phyloP scores from a whole-genome alignment of 1,140 invertebrate species.

The Platorchestia sp. region DNA sequence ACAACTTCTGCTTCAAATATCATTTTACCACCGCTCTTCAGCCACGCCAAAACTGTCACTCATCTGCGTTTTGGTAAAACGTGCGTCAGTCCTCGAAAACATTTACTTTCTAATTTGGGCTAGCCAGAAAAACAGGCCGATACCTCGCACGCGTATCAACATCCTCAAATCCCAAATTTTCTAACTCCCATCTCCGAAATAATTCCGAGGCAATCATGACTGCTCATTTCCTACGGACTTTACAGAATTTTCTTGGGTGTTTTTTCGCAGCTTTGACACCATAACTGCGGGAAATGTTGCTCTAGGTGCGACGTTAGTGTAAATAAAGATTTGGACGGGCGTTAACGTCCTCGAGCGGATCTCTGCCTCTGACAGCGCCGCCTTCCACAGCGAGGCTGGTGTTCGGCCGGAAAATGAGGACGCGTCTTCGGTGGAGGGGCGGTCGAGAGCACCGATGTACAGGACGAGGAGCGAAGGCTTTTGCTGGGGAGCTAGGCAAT shows the following conservation, averaged over 20 bases:
- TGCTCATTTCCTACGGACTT: constrained; percentile 6
- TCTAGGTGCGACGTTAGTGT: constrained; percentile 41
- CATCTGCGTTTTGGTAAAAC: background rate
- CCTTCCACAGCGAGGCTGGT: background rate
- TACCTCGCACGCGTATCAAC: background rate
- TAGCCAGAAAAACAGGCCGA: background rate
- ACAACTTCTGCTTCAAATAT: background rate
- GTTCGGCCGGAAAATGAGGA: too few species aligned
- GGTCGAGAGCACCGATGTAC: too few species aligned
- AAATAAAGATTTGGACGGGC: constrained; percentile 35
- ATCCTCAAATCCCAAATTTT: background rate
- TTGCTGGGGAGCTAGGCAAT: too few species aligned
- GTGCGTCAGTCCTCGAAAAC: background rate
- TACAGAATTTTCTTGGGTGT: constrained; percentile 8
- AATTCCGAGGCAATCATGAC: constrained; percentile 6
- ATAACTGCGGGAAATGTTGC: constrained; percentile 26
- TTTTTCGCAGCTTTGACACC: constrained; percentile 6
- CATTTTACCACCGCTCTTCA: background rate
- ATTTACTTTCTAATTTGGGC: background rate
- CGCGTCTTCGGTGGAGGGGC: too few species aligned
- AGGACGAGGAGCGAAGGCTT: too few species aligned
- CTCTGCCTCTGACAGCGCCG: background rate
- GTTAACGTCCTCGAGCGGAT: background rate
- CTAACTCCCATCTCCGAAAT: background rate
- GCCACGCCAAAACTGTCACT: background rate